Evolutionary conservation across 2,113 vertebrate genomes (phyloP), one percentile per base, ranked within the genome.

Genomic region (chimpanzee (Pan troglodytes)): DNA sequence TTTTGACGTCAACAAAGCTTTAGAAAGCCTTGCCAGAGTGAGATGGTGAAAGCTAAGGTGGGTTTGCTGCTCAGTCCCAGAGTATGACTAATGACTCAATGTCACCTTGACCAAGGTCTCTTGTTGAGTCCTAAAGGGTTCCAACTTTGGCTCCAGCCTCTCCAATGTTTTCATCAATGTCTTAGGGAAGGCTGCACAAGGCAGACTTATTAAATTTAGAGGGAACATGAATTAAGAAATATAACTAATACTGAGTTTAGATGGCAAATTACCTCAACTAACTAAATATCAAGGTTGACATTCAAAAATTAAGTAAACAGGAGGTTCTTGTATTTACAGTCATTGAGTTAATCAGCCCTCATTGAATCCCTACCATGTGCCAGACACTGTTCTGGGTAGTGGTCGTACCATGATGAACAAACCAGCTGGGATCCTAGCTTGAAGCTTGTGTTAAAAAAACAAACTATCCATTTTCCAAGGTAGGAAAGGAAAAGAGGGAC

Each of bases 131-230:
- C 20, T 48, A 9, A n/a, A 43, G 59, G 30, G 13, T 50, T 93
- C 75, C 30, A 68, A 10, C n/a, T 25, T 82, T 30, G 94, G 93
- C 90, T 97, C 94, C 94, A 96, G 76, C 50, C 50, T 82, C 88
- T 57, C 73, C 11, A 6, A 0, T 48, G 67, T 91, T 86, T 96
- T 70, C 55, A 82, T 91, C 89, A 85, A 1, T 73, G 78, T 88
- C 81, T 50, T 93, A 94, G 90, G 88, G 88, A 82, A 85, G 94
- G 64, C 72, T 52, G 22, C 92, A 73, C 52, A 97, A 86, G 48
- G 57, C 78, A 83, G 80, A 79, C 55, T 96, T 94, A 98, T 70
- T 95, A 91, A 55, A 96, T 97, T 96, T 96, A 91, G 81, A 96
- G 67, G 52, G 52, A 91, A 48, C 52, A 18, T 68, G 78, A 89